Evolutionary conservation across 2,888 invertebrate genomes (phyloP).

Genomic region (Cryptocephalus moraei): DNA sequence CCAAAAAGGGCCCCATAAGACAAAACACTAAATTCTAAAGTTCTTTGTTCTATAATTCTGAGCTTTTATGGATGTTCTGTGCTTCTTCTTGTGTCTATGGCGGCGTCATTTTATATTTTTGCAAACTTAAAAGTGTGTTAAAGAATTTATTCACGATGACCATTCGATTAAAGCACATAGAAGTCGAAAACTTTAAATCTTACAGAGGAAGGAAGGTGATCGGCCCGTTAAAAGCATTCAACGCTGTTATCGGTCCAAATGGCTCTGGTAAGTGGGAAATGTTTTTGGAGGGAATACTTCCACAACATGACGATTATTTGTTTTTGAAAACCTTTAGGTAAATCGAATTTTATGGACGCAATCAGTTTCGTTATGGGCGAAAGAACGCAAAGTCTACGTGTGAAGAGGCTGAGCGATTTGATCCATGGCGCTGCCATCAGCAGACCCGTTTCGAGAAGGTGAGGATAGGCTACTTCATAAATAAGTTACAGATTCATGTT

Average conservation of each 20-base stretch:
- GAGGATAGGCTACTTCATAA: conserved; percentile 8
- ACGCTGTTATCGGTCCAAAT: conserved; percentile 98
- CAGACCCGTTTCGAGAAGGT: conserved; percentile 79
- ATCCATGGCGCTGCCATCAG: conserved; percentile 98
- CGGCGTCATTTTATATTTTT: no score
- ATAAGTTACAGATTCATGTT: no score
- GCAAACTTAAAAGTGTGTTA: no score
- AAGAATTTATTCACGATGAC: conserved; percentile 43
- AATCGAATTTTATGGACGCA: conserved; percentile 99
- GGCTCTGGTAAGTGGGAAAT: conserved; percentile 70
- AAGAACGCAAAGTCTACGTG: conserved; percentile 86
- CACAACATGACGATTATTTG: no score
- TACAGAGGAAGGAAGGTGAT: conserved; percentile 89
- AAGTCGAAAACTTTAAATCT: conserved; percentile 99
- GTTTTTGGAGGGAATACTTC: no score
- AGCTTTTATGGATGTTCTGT: no score
- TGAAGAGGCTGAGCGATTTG: conserved; percentile 87
- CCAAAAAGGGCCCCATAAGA: no score
- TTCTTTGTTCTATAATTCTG: no score
- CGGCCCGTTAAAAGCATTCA: conserved; percentile 93
- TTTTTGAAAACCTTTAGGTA: conserved; percentile 54
- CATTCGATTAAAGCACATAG: conserved; percentile 83
- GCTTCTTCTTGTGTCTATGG: no score
- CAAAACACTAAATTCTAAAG: no score
- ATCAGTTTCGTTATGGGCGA: conserved; percentile 99